Evolutionary conservation across 2,797 vertebrate genomes (phyloP).

Genomic region (Hypotaenidia okinawae): DNA sequence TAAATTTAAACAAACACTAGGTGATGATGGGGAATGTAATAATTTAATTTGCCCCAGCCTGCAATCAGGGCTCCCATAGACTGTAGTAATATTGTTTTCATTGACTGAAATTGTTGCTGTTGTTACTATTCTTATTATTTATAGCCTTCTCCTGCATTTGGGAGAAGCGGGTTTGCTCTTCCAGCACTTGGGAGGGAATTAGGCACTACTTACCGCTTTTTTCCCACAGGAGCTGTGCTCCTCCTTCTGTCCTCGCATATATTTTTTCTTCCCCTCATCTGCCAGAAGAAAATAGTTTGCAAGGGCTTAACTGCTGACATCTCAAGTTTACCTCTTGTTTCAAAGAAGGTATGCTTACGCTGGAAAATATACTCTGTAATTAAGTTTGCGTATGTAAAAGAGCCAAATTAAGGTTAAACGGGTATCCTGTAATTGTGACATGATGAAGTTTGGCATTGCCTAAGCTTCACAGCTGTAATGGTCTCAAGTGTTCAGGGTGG

Average conservation of each 20-base stretch:
- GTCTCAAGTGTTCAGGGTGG: background rate
- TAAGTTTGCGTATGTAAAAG: slow-evolving; percentile 3
- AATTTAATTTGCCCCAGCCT: background rate
- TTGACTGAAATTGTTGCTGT: background rate
- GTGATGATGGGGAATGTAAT: background rate
- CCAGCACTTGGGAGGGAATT: background rate
- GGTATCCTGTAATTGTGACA: background rate
- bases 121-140: background rate
- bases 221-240: background rate
- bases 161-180: background rate
- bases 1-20: slow-evolving; percentile 32
- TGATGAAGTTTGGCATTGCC: background rate
- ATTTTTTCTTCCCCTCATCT: background rate
- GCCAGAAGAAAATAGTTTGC: background rate
- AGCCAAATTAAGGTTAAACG: background rate
- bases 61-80: background rate
- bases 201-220: background rate
- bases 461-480: background rate
- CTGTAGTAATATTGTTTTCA: background rate
- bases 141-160: background rate
- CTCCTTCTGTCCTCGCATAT: fast-evolving
- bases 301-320: background rate
- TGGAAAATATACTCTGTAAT: slow-evolving; percentile 28
- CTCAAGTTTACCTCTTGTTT: background rate
- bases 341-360: background rate